These are phyloP conservation scores for Cheilosia urbana DNA, from an alignment of 2,888 invertebrate species.

Conservation along the genomic window DNA sequence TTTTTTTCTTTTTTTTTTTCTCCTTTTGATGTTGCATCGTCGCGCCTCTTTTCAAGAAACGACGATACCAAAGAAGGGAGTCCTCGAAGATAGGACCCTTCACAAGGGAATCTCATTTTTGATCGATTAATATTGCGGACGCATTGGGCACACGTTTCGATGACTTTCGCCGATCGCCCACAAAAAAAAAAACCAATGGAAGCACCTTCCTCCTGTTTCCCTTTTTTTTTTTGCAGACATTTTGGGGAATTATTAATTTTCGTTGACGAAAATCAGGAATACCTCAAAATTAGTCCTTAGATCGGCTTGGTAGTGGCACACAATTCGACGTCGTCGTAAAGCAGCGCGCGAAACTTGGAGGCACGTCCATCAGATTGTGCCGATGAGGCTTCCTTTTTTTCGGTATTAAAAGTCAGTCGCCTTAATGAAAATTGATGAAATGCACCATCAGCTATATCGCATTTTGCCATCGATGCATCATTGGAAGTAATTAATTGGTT, in stretches of 20 bases:
- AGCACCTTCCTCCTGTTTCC: conserved; percentile 33
- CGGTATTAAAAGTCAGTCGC: conserved; percentile 55
- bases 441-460: conserved; percentile 65
- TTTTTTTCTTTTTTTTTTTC: conserved; percentile 31
- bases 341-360: conserved; percentile 35
- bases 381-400: conserved; percentile 54
- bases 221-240: conserved; percentile 1
- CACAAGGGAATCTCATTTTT: conserved; percentile 77
- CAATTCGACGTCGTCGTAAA: neutral
- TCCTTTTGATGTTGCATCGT: conserved; percentile 11
- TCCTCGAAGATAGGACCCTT: conserved; percentile 74
- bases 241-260: conserved; percentile 70
- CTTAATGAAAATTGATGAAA: conserved; percentile 76
- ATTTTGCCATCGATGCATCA: conserved; percentile 69
- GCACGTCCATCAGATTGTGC: conserved; percentile 68
- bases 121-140: conserved; percentile 73
- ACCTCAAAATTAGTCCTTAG: conserved; percentile 60
- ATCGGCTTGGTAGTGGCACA: neutral
- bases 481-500: conserved; percentile 72
- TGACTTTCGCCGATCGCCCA: conserved; percentile 49
- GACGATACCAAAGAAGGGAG: conserved; percentile 53
- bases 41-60: conserved; percentile 26
- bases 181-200: conserved; percentile 21
- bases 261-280: conserved; percentile 72
- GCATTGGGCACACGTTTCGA: conserved; percentile 70